Evolutionary conservation across 1,140 invertebrate genomes (phyloP), one percentile per base, ranked within the genome.

Genomic region (Procambarus virginalis): DNA sequence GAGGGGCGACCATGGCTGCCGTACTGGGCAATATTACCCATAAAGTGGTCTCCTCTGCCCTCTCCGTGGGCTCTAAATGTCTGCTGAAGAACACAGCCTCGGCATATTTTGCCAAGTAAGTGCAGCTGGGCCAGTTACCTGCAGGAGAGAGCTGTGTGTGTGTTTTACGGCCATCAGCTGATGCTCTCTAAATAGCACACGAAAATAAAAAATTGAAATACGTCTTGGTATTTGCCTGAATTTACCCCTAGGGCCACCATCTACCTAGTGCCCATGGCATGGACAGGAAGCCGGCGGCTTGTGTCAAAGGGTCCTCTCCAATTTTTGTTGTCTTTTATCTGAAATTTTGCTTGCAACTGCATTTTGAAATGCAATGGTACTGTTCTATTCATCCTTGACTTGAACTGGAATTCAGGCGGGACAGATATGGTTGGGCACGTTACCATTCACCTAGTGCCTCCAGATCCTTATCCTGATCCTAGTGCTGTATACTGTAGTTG

Each of bases 61-160:
- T 84, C 10, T 60, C 51, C 20, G 51, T 20, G 6, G 87, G 87
- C 20, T 78, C 87, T 34, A 83, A 78, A 64, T 34, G 81, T 55
- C 34, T 89, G 10, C 75, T 89, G 17, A 89, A 89, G 81, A 89
- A 89, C 45, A 60, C 81, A 2, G 87, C 75, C 22, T 77, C 81
- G 4, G n/a, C 20, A 2, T 89, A 84, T 78, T 89, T 84, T 78
- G 55, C 49, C 46, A 84, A 84, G 87, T 89, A 20, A 89, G 87
- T 68, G 2, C 4, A 34, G 34, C 34, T 34, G 34, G 34, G 34
- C 1, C 34, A 34, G 34, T 34, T 0, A 34, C 34, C 34, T 34
- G 34, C 34, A 34, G 34, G 34, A 34, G 34, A 64, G 17, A 58
- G 55, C 12, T 8, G 60, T 17, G 20, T 9, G 12, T 17, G 17